phyloP scores from a whole-genome alignment of 2,797 vertebrate species.

The Pempheris klunzingeri region DNA sequence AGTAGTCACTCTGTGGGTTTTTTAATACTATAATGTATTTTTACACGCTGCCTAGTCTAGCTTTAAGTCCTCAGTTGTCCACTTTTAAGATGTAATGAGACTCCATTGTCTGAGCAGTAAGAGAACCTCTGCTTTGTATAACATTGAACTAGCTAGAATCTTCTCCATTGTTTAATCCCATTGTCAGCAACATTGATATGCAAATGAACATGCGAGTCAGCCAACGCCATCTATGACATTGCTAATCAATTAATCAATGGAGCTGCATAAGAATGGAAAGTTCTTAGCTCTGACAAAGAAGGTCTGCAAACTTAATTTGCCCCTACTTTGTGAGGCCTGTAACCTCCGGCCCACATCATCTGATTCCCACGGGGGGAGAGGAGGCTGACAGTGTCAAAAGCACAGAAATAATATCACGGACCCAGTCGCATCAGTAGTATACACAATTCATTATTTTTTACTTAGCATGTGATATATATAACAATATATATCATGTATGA shows the following conservation, averaged over 20 bases:
- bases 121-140: conserved; percentile 41
- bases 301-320: conserved; percentile 61
- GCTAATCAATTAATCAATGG: conserved; percentile 73
- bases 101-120: background rate
- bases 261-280: conserved; percentile 61
- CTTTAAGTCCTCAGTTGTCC: background rate
- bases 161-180: conserved; percentile 42
- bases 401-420: conserved; percentile 7
- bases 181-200: conserved; percentile 70
- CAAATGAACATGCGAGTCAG: conserved; percentile 58
- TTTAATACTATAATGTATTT: background rate
- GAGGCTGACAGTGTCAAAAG: background rate
- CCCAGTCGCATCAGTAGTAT: background rate
- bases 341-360: conserved; percentile 33
- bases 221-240: conserved; percentile 49
- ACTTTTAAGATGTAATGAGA: conserved; percentile 1
- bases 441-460: background rate
- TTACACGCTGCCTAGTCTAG: background rate
- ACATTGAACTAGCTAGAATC: conserved; percentile 61
- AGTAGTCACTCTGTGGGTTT: no score
- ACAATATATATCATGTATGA: no score
- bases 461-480: background rate
- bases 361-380: conserved; percentile 70
- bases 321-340: conserved; percentile 19
- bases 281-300: conserved; percentile 65